Base-by-base conservation (phyloP, 30 jellyfish, hydroid and myxozoan genomes). In the Chironex yamaguchii region DNA sequence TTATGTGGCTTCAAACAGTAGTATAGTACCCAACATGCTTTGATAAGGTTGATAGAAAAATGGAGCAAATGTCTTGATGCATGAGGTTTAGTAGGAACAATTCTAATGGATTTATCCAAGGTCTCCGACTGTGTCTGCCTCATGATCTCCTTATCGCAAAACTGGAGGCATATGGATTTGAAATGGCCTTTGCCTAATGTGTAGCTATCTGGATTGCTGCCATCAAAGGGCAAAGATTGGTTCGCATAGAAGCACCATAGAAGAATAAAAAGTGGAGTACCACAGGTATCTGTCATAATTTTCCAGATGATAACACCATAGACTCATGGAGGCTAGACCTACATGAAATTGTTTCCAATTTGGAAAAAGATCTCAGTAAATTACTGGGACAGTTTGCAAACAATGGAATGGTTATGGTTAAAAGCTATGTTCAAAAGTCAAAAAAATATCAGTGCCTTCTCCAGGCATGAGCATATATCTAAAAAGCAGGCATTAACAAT, bases 301-400 rank as follows among this genome's bases (percentile, higher is more conserved):
- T n/a, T 49, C 74, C 86, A 73, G 86, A 73, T 73, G 86, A 73
- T 73, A 36, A 36, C 75, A 73, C 79, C 50, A 70, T 73, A 73
- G 0, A 12, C 86, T 73, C 36, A 42, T 48, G 86, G 49, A 52
- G 49, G 77, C 86, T 48, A 73, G 76, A 73, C 65, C 76, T 73
- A 0, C 78, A 36, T 6, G 71, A 54, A 20, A 20, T 3, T 3
- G 22, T 54, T 3, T n/a, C 71, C 22, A 54, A 54, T 54, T 2
- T 42, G 78, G 54, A 73, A 20, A 36, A 49, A 42, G 86, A 42
- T 49, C 75, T 73, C 86, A 35, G 86, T 3, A 73, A 28, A 73
- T 6, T 73, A 28, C 36, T 48, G 22, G 33, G 51, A 11, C 51
- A 73, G 76, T 0, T 1, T 32, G 9, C 72, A 4, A 35, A 32